These are phyloP conservation scores for Agonum fuliginosum DNA, from an alignment of 2,888 invertebrate genomes.

Conservation along the genomic window DNA sequence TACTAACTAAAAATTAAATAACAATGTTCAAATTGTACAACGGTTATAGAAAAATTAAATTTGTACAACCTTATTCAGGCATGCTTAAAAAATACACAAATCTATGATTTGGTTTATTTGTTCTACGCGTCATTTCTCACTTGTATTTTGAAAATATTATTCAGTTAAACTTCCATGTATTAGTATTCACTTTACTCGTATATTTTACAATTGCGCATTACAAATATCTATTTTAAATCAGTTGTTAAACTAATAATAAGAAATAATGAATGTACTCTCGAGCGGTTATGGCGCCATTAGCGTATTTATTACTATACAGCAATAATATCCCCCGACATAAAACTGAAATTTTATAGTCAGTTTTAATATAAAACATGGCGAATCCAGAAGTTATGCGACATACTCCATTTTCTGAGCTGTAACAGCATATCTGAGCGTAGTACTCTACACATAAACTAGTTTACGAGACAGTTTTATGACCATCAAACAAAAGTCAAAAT, in stretches of 20 bases:
- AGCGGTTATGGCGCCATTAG: slow-evolving; percentile 10
- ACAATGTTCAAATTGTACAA: too few relatives aligned
- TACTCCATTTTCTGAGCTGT: slow-evolving; percentile 17
- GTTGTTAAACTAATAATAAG: not conserved
- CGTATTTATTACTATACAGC: slow-evolving; percentile 16
- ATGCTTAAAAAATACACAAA: too few relatives aligned
- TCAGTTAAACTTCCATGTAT: too few relatives aligned
- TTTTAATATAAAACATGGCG: slow-evolving; percentile 43
- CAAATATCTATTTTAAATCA: not conserved
- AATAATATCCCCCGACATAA: slow-evolving; percentile 12
- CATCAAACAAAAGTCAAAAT: slow-evolving; percentile 39
- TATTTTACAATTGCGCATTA: not conserved
- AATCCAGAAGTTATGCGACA: slow-evolving; percentile 15
- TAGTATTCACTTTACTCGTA: too few relatives aligned
- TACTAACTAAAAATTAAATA: too few relatives aligned
- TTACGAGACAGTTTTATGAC: slow-evolving; percentile 21
- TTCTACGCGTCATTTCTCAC: too few relatives aligned
- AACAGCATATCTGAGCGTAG: slow-evolving; percentile 27
- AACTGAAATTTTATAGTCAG: slow-evolving; percentile 32
- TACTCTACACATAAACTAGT: slow-evolving; percentile 28
- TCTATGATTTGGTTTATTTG: too few relatives aligned
- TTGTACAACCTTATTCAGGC: too few relatives aligned
- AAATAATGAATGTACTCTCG: not conserved
- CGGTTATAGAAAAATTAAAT: too few relatives aligned
- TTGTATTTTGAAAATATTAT: too few relatives aligned